Evolutionary conservation across 2,888 invertebrate genomes (phyloP).

Genomic region (Scaptomyza flava): DNA sequence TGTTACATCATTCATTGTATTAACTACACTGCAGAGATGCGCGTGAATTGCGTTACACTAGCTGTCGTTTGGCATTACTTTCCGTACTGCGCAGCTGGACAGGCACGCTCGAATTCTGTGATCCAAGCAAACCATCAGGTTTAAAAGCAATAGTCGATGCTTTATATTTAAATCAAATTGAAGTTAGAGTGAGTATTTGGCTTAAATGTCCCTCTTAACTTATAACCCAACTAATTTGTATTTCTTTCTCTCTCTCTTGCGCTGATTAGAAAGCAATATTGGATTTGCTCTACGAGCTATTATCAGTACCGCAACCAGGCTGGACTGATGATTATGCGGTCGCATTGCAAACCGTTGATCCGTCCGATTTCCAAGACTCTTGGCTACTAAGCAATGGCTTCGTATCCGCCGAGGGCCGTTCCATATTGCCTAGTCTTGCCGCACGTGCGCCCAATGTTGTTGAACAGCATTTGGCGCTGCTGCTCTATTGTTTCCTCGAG

Average conservation of each 20-base stretch:
- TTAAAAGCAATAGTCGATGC: slow-evolving; percentile 91
- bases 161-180: slow-evolving; percentile 93
- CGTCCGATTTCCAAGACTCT: slow-evolving; percentile 91
- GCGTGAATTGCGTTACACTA: slow-evolving; percentile 92
- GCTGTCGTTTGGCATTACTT: slow-evolving; percentile 92
- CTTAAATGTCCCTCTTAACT: background rate
- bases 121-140: slow-evolving; percentile 90
- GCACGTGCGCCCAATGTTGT: slow-evolving; percentile 94
- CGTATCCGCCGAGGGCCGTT: slow-evolving; percentile 95
- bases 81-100: slow-evolving; percentile 96
- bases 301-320: slow-evolving; percentile 93
- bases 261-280: slow-evolving; percentile 92
- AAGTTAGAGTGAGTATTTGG: slow-evolving; percentile 91
- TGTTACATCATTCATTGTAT: background rate
- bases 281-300: slow-evolving; percentile 95
- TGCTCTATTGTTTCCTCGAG: slow-evolving; percentile 95
- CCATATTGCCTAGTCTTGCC: slow-evolving; percentile 93
- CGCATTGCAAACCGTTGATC: slow-evolving; percentile 94
- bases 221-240: background rate
- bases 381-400: slow-evolving; percentile 97
- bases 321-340: slow-evolving; percentile 97
- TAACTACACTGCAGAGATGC: slow-evolving; percentile 86
- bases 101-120: slow-evolving; percentile 94
- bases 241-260: background rate
- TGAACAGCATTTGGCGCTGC: slow-evolving; percentile 94